Percentiles rank a stretch among this genome's conserved stretches.
These are phyloP conservation scores for Rhynchonycteris naso DNA, from an alignment of 2,797 vertebrate species.

Conservation along the genomic window DNA sequence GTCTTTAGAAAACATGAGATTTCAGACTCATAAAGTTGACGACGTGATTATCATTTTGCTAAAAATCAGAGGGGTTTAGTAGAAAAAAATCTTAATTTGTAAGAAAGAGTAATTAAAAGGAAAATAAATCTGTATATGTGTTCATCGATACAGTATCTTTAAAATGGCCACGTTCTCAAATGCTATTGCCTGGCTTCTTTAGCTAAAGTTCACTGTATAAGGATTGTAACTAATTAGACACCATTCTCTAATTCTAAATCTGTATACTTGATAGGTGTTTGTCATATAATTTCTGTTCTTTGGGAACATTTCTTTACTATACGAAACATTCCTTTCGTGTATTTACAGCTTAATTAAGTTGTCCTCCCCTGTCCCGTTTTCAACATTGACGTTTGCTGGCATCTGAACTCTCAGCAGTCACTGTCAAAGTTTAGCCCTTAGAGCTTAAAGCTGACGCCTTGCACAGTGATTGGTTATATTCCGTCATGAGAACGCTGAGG, in stretches of 20 bases:
- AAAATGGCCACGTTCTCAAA: fast-evolving
- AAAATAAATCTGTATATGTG: background rate
- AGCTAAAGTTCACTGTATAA: background rate
- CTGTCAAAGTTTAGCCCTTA: background rate
- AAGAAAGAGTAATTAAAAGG: background rate
- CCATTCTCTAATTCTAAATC: background rate
- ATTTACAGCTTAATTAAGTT: background rate
- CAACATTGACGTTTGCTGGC: background rate
- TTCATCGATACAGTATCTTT: background rate
- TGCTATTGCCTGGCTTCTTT: background rate
- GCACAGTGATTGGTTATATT: background rate
- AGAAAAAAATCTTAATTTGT: background rate
- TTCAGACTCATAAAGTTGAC: background rate
- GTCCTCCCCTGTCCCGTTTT: background rate
- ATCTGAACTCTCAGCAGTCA: background rate
- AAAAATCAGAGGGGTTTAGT: background rate
- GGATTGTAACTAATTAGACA: background rate
- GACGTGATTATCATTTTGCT: background rate
- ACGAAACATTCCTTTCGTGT: background rate
- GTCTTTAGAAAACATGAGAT: background rate
- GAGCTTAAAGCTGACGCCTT: background rate
- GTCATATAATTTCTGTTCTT: background rate
- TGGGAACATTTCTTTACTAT: background rate
- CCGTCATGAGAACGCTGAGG: background rate
- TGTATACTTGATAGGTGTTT: background rate